Conservation (phyloP, 35 echinoderm and acorn worm genomes). For the Stichopus chloronotus region DNA sequence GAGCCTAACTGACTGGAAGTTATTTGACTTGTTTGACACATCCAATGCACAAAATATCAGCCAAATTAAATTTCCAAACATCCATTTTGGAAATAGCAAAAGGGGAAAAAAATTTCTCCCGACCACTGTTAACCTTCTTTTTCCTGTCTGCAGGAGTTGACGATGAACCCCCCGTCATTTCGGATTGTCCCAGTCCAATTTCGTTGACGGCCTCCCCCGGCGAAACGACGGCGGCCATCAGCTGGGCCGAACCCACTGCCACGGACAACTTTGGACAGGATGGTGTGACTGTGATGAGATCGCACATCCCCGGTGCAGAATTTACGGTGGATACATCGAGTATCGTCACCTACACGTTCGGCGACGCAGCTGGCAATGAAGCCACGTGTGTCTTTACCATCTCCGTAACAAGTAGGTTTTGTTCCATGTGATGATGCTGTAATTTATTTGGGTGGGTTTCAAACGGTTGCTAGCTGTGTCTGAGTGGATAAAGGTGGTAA, state of each 20-base stretch:
- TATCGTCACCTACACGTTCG: conserved; percentile 37
- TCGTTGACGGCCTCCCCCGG: conserved; percentile 19
- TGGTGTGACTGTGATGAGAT: not conserved
- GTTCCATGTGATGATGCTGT: no score
- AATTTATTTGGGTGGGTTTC: no score
- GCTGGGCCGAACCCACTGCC: conserved; percentile 73
- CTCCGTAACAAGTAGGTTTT: conserved; percentile 38
- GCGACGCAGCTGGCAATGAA: not conserved
- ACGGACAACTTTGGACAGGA: conserved; percentile 40
- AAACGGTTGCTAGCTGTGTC: no score
- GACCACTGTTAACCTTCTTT: no score
- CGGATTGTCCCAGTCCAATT: conserved; percentile 59
- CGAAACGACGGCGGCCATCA: not conserved
- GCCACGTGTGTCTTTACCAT: conserved; percentile 25
- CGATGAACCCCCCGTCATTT: conserved; percentile 64
- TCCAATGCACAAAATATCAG: no score
- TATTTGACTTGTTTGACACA: not conserved
- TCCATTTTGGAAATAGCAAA: no score
- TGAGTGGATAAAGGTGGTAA: no score
- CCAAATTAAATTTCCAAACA: no score
- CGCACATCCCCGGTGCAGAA: conserved; percentile 2
- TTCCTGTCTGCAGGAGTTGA: conserved; percentile 13
- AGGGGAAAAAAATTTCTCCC: no score
- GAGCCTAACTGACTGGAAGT: not conserved
- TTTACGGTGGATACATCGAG: conserved; percentile 39